Evolutionary conservation across 2,113 vertebrate species (phyloP).

Genomic region (Dasyurus viverrinus): DNA sequence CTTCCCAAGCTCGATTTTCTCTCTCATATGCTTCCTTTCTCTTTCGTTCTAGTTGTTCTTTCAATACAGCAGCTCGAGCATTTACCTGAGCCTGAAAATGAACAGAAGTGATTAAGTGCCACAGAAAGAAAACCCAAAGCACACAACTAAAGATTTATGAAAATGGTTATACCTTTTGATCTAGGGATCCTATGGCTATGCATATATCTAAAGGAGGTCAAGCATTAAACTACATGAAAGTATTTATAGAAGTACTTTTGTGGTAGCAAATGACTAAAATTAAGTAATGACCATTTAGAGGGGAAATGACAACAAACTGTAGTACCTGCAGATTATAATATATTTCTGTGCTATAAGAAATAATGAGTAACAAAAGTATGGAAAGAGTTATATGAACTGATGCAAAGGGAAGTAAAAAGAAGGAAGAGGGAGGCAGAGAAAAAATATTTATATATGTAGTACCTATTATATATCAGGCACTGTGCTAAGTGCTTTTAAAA

Average conservation of each 20-base stretch:
- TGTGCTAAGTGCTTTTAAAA: background rate
- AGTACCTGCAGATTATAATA: too few relatives aligned
- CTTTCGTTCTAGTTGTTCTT: constrained; percentile 95
- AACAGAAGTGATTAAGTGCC: constrained; percentile 11
- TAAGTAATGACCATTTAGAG: too few relatives aligned
- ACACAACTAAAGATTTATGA: background rate
- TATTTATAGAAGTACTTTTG: background rate
- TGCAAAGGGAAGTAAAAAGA: too few relatives aligned
- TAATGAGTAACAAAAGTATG: too few relatives aligned
- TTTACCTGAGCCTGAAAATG: constrained; percentile 90
- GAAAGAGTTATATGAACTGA: too few relatives aligned
- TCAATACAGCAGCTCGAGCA: constrained; percentile 92
- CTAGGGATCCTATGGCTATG: background rate
- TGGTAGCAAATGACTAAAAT: background rate
- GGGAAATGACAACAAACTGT: too few relatives aligned
- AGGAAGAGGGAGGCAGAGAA: too few relatives aligned
- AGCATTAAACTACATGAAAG: background rate
- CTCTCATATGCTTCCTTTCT: constrained; percentile 94
- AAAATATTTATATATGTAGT: background rate
- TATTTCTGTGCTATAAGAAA: too few relatives aligned
- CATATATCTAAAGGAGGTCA: background rate
- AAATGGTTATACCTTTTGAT: background rate
- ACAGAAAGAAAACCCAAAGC: background rate
- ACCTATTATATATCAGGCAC: background rate
- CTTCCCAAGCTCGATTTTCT: constrained; percentile 95